Conservation (phyloP, 2,888 invertebrate genomes). For the Amiota mariae region DNA sequence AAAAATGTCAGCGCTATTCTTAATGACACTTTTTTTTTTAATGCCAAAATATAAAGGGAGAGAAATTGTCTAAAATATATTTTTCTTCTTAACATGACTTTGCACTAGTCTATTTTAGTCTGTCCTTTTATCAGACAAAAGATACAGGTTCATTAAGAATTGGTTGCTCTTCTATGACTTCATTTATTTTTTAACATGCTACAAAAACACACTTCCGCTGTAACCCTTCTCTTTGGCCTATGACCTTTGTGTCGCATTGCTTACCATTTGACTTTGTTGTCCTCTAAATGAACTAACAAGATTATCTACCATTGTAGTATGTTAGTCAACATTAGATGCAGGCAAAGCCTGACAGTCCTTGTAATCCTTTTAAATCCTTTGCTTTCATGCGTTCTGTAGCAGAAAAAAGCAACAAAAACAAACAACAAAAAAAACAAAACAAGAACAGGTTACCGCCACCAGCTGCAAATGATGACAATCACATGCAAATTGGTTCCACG, state of each 20-base stretch:
- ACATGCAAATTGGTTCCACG: conserved; percentile 45
- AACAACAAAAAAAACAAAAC: neutral
- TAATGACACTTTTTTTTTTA: neutral
- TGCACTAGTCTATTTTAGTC: conserved; percentile 10
- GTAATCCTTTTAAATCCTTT: conserved; percentile 13
- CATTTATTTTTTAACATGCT: conserved; percentile 16
- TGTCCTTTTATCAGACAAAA: neutral
- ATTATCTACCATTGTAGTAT: conserved; percentile 57
- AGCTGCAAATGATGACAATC: neutral
- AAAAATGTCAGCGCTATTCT: neutral
- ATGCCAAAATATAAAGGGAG: neutral
- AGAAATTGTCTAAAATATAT: neutral
- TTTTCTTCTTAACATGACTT: neutral
- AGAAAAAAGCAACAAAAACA: neutral
- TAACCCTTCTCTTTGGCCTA: neutral
- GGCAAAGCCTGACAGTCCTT: neutral
- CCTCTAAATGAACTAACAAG: conserved; percentile 57
- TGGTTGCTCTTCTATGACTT: conserved; percentile 9
- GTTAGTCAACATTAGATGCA: conserved; percentile 15
- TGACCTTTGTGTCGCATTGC: conserved; percentile 43
- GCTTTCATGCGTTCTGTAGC: neutral
- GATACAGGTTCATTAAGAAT: neutral
- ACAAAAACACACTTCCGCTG: neutral
- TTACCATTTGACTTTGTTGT: conserved; percentile 9
- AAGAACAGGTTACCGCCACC: conserved; percentile 27